These are phyloP conservation scores for Oncorhynchus mykiss DNA, from an alignment of 2,113 vertebrate genomes.

Conservation along the genomic window DNA sequence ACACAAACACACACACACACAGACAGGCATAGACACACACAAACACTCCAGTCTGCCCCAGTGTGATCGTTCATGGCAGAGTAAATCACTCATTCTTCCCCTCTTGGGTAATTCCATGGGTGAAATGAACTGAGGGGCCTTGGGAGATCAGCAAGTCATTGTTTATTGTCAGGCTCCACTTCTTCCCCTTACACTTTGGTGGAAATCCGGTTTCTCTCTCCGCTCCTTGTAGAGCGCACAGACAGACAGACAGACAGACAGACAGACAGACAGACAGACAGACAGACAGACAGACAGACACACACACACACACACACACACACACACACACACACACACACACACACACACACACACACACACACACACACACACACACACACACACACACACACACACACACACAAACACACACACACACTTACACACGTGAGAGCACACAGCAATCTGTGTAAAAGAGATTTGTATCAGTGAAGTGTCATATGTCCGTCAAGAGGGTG, in stretches of 20 bases:
- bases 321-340: too few species aligned
- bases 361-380: too few species aligned
- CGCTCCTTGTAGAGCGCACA: background rate
- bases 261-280: background rate
- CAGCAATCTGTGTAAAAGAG: too few species aligned
- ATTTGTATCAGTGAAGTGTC: too few species aligned
- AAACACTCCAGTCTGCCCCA: background rate
- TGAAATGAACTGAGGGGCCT: conserved; percentile 38
- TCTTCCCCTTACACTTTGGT: conserved; percentile 14
- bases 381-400: too few species aligned
- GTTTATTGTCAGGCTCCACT: conserved; percentile 38
- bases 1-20: background rate
- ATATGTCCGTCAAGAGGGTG: too few species aligned
- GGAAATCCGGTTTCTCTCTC: conserved; percentile 5
- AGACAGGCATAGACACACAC: background rate
- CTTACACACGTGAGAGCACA: too few species aligned
- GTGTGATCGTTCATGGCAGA: background rate
- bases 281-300: background rate
- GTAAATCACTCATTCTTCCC: conserved; percentile 32
- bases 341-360: too few species aligned
- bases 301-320: too few species aligned
- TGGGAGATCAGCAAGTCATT: conserved; percentile 27
- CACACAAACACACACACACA: too few species aligned
- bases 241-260: background rate
- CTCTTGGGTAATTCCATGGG: conserved; percentile 42